Percentiles rank a stretch among this genome's conserved stretches.
Evolutionary conservation across 53 echinoderm and acorn worm species (phyloP).

Genomic region (Paelopatides confundens): DNA sequence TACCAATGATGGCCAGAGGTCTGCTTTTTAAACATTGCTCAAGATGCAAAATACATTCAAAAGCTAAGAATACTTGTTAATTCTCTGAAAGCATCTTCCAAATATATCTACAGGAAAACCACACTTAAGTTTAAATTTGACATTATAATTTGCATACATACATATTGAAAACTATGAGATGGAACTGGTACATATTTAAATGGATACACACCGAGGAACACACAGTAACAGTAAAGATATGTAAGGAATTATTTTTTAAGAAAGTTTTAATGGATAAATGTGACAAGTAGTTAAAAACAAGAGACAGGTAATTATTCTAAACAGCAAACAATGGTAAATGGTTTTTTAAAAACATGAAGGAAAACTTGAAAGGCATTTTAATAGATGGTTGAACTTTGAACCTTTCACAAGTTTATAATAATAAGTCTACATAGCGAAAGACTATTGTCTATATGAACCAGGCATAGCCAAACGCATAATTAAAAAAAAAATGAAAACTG

Average conservation of each 20-base stretch:
- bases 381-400: background rate
- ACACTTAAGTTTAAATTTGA: background rate
- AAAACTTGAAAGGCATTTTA: background rate
- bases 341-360: background rate
- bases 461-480: background rate
- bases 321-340: conserved; percentile 16
- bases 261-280: conserved; percentile 9
- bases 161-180: background rate
- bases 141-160: background rate
- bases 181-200: background rate
- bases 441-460: background rate
- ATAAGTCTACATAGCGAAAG: background rate
- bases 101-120: background rate
- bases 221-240: conserved; percentile 2
- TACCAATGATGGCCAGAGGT: no score
- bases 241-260: conserved; percentile 6
- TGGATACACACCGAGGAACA: conserved; percentile 26
- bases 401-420: background rate
- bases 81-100: background rate
- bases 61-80: no score
- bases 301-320: conserved; percentile 14
- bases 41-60: no score
- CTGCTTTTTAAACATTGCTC: no score
- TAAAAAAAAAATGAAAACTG: background rate
- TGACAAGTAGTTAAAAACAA: conserved; percentile 3